Conservation (phyloP, 2,113 vertebrate genomes). For the Ochotona curzoniae region DNA sequence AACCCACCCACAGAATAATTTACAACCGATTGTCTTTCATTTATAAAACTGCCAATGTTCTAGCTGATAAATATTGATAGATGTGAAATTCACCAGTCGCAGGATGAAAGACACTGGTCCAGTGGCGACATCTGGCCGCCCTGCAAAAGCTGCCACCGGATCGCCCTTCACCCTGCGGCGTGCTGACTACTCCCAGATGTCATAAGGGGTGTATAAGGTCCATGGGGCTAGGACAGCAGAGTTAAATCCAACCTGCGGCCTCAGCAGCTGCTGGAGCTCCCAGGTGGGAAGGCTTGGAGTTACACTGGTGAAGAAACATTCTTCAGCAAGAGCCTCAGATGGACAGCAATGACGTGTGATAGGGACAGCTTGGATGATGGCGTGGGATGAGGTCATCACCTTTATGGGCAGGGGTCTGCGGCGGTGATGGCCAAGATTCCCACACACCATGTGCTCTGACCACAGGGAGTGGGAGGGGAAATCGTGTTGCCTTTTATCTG, state of each 20-base stretch:
- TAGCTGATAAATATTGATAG: conserved; percentile 90
- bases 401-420: neutral
- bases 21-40: conserved; percentile 83
- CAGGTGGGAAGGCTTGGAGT: conserved; percentile 20
- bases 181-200: conserved; percentile 88
- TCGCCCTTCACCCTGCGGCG: conserved; percentile 88
- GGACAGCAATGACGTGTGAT: too few relatives aligned
- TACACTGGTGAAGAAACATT: neutral
- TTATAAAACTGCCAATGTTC: conserved; percentile 90
- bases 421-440: neutral
- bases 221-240: conserved; percentile 69
- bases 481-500: conserved; percentile 52
- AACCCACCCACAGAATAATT: conserved; percentile 83
- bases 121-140: conserved; percentile 89
- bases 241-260: conserved; percentile 58
- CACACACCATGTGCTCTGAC: neutral
- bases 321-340: neutral
- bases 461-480: neutral
- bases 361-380: neutral
- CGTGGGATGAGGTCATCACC: neutral
- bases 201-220: conserved; percentile 84
- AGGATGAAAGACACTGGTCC: conserved; percentile 90
- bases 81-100: conserved; percentile 88
- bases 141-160: conserved; percentile 84
- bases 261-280: conserved; percentile 19